Evolutionary conservation across 2,113 vertebrate genomes (phyloP).

Genomic region (Picathartes gymnocephalus): DNA sequence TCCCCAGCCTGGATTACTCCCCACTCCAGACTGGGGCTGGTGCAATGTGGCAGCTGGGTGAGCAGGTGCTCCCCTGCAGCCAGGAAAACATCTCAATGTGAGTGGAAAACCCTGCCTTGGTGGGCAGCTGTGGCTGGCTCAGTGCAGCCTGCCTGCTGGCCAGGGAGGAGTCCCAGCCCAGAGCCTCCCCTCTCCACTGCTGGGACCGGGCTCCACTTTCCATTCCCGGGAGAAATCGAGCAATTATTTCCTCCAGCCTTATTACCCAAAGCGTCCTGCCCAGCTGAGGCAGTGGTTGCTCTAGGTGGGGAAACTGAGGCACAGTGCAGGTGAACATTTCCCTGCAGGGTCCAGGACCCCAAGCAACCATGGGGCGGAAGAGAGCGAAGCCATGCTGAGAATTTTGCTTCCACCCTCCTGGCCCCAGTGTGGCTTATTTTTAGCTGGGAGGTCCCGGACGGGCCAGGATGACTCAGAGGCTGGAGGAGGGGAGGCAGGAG

Average conservation of each 20-base stretch:
- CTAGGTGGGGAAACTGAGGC: neutral
- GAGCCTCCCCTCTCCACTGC: neutral
- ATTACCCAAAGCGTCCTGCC: neutral
- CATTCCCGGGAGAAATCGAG: neutral
- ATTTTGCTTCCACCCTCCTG: conserved; percentile 1
- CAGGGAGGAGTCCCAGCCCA: neutral
- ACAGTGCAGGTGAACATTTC: neutral
- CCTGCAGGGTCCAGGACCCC: neutral
- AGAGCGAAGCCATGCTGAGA: neutral
- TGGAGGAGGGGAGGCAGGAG: conserved; percentile 37
- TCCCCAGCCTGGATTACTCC: neutral
- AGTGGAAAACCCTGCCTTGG: neutral
- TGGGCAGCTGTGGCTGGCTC: neutral
- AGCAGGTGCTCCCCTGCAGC: neutral
- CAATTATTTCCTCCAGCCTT: neutral
- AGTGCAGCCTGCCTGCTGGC: neutral
- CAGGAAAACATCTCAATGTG: neutral
- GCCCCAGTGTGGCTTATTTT: conserved; percentile 58
- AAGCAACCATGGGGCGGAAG: neutral
- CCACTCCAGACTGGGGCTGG: neutral
- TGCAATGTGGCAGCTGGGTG: neutral
- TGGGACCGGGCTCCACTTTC: neutral
- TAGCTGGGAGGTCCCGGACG: conserved; percentile 29
- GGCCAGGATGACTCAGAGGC: conserved; percentile 54
- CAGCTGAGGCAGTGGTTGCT: neutral